Evolutionary conservation across 2,113 vertebrate genomes (phyloP).

Genomic region (Alces alces): DNA sequence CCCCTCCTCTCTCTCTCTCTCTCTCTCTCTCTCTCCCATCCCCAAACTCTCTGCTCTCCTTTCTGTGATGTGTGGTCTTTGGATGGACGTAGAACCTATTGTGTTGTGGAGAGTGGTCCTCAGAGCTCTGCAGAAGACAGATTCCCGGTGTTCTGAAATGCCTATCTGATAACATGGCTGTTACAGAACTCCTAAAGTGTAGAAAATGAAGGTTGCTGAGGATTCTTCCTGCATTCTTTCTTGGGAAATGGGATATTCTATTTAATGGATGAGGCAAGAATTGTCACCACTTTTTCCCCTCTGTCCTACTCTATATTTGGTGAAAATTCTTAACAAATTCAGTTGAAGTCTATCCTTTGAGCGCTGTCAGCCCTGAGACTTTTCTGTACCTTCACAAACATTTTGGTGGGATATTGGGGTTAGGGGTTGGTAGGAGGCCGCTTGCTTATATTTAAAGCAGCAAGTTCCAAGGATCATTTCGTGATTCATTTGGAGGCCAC

Average conservation of each 20-base stretch:
- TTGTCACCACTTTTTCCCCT: neutral
- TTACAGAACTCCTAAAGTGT: neutral
- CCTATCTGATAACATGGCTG: neutral
- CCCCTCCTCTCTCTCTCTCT: neutral
- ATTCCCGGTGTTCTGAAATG: neutral
- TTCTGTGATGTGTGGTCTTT: neutral
- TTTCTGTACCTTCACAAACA: neutral
- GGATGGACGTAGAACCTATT: neutral
- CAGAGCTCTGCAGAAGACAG: neutral
- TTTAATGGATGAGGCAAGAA: neutral
- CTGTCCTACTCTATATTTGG: neutral
- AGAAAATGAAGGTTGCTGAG: neutral
- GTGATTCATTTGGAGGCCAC: neutral
- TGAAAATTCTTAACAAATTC: neutral
- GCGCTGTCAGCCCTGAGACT: neutral
- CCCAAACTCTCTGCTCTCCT: neutral
- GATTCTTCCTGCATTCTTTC: neutral
- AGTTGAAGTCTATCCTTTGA: neutral
- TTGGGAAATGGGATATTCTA: neutral
- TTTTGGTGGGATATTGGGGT: neutral
- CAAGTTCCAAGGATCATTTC: neutral
- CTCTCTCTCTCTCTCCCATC: neutral
- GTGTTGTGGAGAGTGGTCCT: neutral
- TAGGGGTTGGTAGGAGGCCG: neutral
- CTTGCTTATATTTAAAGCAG: neutral